Evolutionary conservation across 2,797 vertebrate genomes (phyloP).

Genomic region (Adelosebastes latens): DNA sequence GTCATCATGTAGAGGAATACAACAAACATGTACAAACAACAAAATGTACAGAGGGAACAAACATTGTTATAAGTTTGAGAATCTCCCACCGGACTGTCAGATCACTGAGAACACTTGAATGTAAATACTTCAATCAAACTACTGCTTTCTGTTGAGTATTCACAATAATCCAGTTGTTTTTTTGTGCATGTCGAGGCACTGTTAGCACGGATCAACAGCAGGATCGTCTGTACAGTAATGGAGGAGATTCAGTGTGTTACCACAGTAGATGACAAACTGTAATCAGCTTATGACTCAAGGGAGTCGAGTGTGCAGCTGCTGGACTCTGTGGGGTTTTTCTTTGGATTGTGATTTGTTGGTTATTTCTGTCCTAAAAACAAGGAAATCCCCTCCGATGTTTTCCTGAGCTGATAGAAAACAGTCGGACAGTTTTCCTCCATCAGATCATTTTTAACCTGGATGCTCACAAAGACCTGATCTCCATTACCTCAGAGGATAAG

Average conservation of each 20-base stretch:
- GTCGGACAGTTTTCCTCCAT: not conserved
- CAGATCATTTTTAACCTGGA: not conserved
- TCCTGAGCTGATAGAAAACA: not conserved
- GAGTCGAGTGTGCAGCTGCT: conserved; percentile 5
- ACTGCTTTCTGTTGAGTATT: not conserved
- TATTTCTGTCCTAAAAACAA: conserved; percentile 9
- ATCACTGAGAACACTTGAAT: not conserved
- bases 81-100: not conserved
- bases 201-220: not conserved
- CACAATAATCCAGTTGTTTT: not conserved
- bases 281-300: conserved; percentile 28
- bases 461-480: not conserved
- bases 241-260: not conserved
- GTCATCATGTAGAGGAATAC: not conserved
- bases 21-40: no score
- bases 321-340: not conserved
- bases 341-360: not conserved
- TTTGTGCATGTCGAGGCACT: not conserved
- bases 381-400: not conserved
- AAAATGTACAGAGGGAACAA: not conserved
- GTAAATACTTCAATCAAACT: not conserved
- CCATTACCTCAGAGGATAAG: not conserved
- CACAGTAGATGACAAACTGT: conserved; percentile 12
- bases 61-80: not conserved
- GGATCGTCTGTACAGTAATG: not conserved